phyloP scores from a whole-genome alignment of 2,797 vertebrate species.

The Dermochelys coriacea region DNA sequence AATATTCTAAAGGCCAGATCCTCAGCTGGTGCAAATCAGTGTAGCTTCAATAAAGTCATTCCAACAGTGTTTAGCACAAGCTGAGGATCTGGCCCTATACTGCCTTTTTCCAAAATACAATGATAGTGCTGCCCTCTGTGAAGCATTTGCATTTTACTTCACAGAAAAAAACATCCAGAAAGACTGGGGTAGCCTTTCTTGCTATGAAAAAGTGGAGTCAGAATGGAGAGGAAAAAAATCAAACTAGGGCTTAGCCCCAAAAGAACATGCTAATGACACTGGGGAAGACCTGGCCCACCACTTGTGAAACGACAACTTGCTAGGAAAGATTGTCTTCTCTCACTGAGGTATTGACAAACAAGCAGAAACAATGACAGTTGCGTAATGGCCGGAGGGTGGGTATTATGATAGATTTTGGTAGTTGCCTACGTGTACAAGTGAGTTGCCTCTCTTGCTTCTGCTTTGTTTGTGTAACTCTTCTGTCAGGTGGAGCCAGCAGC shows the following conservation, averaged over 20 bases:
- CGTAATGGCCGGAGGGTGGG: not conserved
- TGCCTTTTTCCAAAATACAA: not conserved
- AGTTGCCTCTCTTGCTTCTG: not conserved
- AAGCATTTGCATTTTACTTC: not conserved
- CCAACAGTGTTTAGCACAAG: not conserved
- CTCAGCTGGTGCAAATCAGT: not conserved
- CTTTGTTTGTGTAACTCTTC: not conserved
- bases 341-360: not conserved
- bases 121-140: not conserved
- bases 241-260: not conserved
- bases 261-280: not conserved
- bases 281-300: not conserved
- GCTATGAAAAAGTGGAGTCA: not conserved
- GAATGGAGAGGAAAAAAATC: not conserved
- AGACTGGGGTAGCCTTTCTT: not conserved
- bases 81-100: not conserved
- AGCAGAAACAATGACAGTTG: not conserved
- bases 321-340: not conserved
- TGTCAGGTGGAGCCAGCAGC: too few species aligned
- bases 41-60: not conserved
- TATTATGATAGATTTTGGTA: not conserved
- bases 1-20: not conserved
- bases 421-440: not conserved
- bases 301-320: not conserved
- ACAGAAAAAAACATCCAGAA: not conserved